These are phyloP conservation scores for Ophion ventricosus DNA, from an alignment of 2,888 invertebrate genomes.

Conservation along the genomic window DNA sequence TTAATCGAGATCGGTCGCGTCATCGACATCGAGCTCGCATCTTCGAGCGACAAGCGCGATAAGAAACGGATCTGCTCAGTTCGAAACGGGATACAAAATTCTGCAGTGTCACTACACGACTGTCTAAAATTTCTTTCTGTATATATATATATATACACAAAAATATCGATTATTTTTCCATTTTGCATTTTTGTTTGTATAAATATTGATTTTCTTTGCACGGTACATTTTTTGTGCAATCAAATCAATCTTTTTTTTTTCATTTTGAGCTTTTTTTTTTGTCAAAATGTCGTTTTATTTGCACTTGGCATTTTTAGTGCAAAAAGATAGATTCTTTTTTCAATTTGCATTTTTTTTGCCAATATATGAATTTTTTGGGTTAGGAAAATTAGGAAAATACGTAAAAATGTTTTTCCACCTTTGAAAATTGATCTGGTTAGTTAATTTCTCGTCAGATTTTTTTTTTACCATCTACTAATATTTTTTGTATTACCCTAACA, in stretches of 20 bases:
- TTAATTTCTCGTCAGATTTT: neutral
- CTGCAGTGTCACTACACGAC: neutral
- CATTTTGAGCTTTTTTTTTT: too few species aligned
- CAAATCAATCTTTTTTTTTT: too few species aligned
- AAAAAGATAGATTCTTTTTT: too few species aligned
- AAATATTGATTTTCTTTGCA: too few species aligned
- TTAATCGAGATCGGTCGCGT: constrained; percentile 66
- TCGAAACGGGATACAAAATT: neutral
- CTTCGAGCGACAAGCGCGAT: constrained; percentile 2
- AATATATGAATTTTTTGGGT: neutral
- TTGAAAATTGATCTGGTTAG: neutral
- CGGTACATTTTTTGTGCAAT: too few species aligned
- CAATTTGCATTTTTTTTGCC: too few species aligned
- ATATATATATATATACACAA: neutral
- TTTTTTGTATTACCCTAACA: neutral
- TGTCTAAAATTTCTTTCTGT: neutral
- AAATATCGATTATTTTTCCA: neutral
- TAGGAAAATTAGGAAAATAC: neutral
- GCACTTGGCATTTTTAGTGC: too few species aligned
- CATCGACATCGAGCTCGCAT: constrained; percentile 2
- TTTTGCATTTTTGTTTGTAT: neutral
- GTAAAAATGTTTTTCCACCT: neutral
- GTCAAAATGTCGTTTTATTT: neutral
- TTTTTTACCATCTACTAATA: neutral
- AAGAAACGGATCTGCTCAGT: neutral